phyloP scores from a whole-genome alignment of 2,888 invertebrate genomes.

The Timema cristinae region DNA sequence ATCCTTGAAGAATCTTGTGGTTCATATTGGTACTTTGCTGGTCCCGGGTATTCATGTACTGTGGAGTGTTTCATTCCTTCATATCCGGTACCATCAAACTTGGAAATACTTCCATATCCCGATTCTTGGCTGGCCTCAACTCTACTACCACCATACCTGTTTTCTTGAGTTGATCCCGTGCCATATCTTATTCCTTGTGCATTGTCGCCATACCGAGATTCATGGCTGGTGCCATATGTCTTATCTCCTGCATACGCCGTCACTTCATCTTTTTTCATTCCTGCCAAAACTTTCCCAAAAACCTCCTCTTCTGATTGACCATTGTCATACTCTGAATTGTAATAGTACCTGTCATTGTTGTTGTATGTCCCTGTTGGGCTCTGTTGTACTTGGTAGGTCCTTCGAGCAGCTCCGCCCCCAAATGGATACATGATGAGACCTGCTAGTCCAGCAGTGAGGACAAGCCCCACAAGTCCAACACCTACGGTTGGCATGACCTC shows the following conservation, averaged over 20 bases:
- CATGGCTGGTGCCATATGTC: conserved; percentile 23
- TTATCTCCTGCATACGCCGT: conserved; percentile 31
- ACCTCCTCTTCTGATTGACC: conserved; percentile 75
- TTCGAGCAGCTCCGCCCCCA: conserved; percentile 49
- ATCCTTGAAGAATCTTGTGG: too few species aligned
- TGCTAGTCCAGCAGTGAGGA: conserved; percentile 69
- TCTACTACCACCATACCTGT: not conserved
- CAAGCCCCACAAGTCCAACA: conserved; percentile 68
- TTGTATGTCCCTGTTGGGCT: not conserved
- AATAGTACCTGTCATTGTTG: conserved; percentile 54
- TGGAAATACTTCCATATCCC: too few species aligned
- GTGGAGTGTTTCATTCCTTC: too few species aligned
- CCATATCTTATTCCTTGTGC: not conserved
- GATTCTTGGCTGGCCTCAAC: not conserved
- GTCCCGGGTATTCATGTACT: too few species aligned
- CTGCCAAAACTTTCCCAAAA: conserved; percentile 68
- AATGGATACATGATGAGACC: conserved; percentile 75
- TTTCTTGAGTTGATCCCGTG: not conserved
- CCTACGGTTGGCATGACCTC: conserved; percentile 80
- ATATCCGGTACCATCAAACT: too few species aligned
- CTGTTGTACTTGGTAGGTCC: conserved; percentile 27
- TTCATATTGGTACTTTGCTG: too few species aligned
- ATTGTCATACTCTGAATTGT: conserved; percentile 60
- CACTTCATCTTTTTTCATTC: conserved; percentile 52
- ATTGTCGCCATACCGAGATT: conserved; percentile 2